Percentiles rank a stretch among this genome's conserved stretches.
phyloP scores from a whole-genome alignment of 1,140 invertebrate species.

The Bombus fervidus region DNA sequence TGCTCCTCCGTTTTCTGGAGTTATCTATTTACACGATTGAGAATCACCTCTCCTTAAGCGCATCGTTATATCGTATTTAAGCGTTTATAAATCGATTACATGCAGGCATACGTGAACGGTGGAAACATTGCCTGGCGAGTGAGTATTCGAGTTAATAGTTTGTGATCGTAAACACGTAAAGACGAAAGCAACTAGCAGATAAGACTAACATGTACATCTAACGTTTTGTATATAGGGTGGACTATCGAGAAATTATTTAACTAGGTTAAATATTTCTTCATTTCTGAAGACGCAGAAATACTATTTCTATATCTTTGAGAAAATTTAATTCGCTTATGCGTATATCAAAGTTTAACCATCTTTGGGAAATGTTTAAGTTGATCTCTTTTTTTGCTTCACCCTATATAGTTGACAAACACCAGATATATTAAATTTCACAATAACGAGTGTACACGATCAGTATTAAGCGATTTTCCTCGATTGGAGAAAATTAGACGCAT shows the following conservation, averaged over 20 bases:
- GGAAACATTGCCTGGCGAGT: not conserved
- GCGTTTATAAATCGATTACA: not conserved
- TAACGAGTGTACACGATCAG: not conserved
- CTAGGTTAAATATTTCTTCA: not conserved
- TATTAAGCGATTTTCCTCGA: not conserved
- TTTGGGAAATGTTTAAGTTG: not conserved
- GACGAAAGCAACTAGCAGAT: constrained; percentile 27
- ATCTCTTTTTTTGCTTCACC: not conserved
- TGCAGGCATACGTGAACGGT: constrained; percentile 22
- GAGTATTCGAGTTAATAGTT: not conserved
- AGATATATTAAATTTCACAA: not conserved
- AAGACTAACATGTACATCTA: not conserved
- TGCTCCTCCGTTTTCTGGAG: not conserved
- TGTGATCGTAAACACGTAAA: constrained; percentile 11
- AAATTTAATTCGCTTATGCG: not conserved
- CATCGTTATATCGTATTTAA: constrained; percentile 4
- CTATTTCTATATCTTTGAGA: not conserved
- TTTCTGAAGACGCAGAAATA: not conserved
- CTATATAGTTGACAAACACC: not conserved
- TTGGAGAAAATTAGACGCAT: not conserved
- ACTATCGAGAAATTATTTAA: too few relatives aligned
- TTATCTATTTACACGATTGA: not conserved
- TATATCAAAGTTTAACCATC: not conserved
- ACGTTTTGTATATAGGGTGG: not conserved
- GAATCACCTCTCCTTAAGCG: not conserved